phyloP scores from a whole-genome alignment of 1,140 invertebrate genomes.

The Ptiloglossa arizonensis region DNA sequence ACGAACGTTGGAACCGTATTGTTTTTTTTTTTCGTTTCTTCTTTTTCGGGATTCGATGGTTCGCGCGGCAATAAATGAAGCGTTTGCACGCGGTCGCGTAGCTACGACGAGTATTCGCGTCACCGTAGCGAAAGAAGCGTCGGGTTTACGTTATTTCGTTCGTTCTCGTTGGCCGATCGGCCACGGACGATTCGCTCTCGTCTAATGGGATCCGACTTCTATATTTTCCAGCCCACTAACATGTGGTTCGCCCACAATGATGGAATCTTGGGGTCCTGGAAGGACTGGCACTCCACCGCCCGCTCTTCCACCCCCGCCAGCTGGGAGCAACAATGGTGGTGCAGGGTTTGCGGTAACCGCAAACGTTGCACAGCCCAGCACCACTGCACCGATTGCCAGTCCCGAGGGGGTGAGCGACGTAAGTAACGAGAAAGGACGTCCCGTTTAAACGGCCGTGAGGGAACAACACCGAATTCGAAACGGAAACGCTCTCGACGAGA shows the following conservation, averaged over 20 bases:
- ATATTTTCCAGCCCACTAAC: slow-evolving; percentile 81
- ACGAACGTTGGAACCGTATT: too few relatives aligned
- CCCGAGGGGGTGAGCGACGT: slow-evolving; percentile 81
- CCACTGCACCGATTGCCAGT: slow-evolving; percentile 80
- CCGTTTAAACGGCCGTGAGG: not conserved
- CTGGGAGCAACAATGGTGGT: slow-evolving; percentile 67
- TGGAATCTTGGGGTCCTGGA: slow-evolving; percentile 78
- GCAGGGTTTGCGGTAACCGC: slow-evolving; percentile 66
- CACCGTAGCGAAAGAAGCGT: too few relatives aligned
- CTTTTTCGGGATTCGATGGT: too few relatives aligned
- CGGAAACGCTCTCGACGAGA: too few relatives aligned
- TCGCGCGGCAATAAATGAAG: too few relatives aligned
- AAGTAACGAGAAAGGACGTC: slow-evolving; percentile 53
- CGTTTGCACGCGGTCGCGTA: too few relatives aligned
- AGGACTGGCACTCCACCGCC: slow-evolving; percentile 74
- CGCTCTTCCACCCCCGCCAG: slow-evolving; percentile 69
- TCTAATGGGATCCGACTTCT: slow-evolving; percentile 30
- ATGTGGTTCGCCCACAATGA: slow-evolving; percentile 81
- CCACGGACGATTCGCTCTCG: not conserved
- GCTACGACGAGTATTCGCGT: too few relatives aligned
- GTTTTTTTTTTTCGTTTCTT: too few relatives aligned
- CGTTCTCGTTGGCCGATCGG: not conserved
- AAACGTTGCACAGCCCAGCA: slow-evolving; percentile 64
- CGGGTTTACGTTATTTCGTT: not conserved
- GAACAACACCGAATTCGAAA: not conserved